Evolutionary conservation across 1,140 invertebrate species (phyloP).

Genomic region (Dysdera silvatica): DNA sequence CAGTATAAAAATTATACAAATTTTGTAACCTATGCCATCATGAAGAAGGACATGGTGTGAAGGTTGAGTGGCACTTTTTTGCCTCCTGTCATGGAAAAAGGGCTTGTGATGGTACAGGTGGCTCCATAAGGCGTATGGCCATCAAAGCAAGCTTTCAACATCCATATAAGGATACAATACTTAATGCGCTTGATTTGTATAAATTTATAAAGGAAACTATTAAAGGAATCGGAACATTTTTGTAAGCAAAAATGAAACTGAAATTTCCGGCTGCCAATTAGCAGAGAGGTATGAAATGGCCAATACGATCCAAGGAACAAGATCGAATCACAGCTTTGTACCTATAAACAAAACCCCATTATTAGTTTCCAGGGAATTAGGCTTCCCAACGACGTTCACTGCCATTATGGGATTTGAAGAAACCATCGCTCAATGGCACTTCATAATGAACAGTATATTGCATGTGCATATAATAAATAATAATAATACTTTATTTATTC

Average conservation of each 20-base stretch:
- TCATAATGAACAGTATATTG: neutral
- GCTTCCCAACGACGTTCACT: neutral
- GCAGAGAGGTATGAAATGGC: neutral
- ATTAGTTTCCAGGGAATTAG: neutral
- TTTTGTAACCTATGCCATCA: neutral
- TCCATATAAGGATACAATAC: neutral
- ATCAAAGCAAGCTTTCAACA: neutral
- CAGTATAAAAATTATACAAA: neutral
- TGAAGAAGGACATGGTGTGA: neutral
- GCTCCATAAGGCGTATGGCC: neutral
- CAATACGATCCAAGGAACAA: neutral
- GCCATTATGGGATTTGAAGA: neutral
- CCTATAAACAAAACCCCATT: neutral
- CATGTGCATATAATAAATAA: neutral
- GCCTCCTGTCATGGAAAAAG: neutral
- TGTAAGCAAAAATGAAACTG: neutral
- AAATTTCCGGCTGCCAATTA: neutral
- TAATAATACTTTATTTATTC: no score
- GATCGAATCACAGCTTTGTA: neutral
- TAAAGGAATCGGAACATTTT: neutral
- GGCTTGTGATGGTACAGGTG: neutral
- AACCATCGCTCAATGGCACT: neutral
- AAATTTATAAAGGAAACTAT: neutral
- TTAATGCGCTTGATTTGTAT: no score
- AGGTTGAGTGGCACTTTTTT: neutral